Evolutionary conservation across 2,797 vertebrate genomes (phyloP), one percentile per base, ranked within the genome.

Genomic region (Myripristis jacobus): DNA sequence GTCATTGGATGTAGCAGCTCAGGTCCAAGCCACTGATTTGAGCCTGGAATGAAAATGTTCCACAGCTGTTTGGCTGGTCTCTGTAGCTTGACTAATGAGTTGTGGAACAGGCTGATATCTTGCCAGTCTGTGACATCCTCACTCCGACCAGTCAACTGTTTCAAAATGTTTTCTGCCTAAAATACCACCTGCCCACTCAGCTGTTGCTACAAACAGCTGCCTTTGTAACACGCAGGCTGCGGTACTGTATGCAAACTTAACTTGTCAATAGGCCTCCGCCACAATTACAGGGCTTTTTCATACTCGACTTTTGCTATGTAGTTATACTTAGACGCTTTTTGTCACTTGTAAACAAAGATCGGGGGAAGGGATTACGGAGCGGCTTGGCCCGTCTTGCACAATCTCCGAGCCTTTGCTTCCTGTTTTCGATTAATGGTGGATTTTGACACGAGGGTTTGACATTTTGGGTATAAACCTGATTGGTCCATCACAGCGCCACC

Each of bases 1-100:
- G 88, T 82, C 81, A 82, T 31, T 51, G 74, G 48, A 85, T 73
- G 71, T 75, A 73, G 63, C 82, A 70, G 81, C 73, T 72, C 65
- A 4, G 71, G 78, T 77, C 82, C 80, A 69, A 71, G 82, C 69
- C 43, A 65, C 82, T 85, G 86, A 82, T 91, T 87, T 80, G 74
- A 78, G 77, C 77, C 77, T 79, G 88, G 80, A 77, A 85, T 87
- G 75, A 76, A 86, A 88, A 88, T 78, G 90, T 86, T 87, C 81
- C 87, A 73, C 89, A 91, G 89, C 85, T 89, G 89, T 87, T 91
- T 90, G 89, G 89, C 87, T 70, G 69, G 56, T 85, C 84, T 77
- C 75, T 69, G 80, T 79, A 82, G 80, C 87, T 84, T 64, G 79
- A 79, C 89, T 92, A 92, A 92, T 89, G 91, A 91, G 89, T 82